Evolutionary conservation across 2,797 vertebrate species (phyloP).

Genomic region (Eleutherodactylus coqui): DNA sequence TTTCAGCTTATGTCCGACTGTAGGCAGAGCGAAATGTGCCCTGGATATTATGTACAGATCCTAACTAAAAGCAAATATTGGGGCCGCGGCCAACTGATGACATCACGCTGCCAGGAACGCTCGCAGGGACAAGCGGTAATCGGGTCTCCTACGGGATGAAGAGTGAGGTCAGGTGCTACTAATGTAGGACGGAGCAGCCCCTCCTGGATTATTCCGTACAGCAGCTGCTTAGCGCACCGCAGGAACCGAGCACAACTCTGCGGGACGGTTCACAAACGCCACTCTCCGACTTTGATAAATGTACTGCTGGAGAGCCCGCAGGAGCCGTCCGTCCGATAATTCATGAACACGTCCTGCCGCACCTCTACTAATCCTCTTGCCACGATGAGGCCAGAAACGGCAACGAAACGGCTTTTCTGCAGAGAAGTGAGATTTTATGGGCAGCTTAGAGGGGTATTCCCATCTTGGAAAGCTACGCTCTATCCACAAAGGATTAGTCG

Average conservation of each 20-base stretch:
- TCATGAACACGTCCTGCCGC: background rate
- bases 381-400: too few species aligned
- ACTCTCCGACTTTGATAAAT: background rate
- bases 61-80: background rate
- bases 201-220: background rate
- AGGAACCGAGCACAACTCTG: background rate
- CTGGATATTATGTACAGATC: background rate
- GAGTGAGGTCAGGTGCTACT: background rate
- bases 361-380: background rate
- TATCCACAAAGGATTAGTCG: too few species aligned
- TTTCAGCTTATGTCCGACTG: too few species aligned
- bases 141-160: background rate
- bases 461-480: too few species aligned
- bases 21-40: too few species aligned
- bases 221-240: constrained; percentile 6
- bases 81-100: background rate
- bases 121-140: background rate
- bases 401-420: too few species aligned
- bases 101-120: background rate
- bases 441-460: too few species aligned
- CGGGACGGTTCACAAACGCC: background rate
- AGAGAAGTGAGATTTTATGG: too few species aligned
- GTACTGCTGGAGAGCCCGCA: background rate
- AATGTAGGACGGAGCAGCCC: background rate
- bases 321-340: background rate